These are phyloP conservation scores for Pseudorectes ferrugineus DNA, from an alignment of 2,113 vertebrate species.

Conservation along the genomic window DNA sequence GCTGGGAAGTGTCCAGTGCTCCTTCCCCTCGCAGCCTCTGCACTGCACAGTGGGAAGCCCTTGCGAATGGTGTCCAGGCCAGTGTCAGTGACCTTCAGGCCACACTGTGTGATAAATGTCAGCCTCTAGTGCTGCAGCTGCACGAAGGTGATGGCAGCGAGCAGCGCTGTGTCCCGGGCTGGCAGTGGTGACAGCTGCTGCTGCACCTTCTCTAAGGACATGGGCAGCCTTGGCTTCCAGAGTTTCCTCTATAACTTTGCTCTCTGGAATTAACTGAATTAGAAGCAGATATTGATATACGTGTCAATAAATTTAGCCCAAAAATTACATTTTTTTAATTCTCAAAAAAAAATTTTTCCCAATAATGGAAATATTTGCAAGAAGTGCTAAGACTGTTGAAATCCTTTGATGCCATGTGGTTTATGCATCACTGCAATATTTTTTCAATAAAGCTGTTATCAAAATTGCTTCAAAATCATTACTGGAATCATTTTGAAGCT, in stretches of 20 bases:
- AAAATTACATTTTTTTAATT: not conserved
- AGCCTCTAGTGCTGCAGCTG: not conserved
- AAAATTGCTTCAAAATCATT: constrained; percentile 14
- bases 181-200: not conserved
- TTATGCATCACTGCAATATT: not conserved
- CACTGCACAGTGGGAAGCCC: rapidly evolving
- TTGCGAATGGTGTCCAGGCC: not conserved
- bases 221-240: not conserved
- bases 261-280: not conserved
- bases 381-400: not conserved
- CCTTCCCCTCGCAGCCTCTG: not conserved
- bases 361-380: not conserved
- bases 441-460: not conserved
- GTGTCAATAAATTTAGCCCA: not conserved
- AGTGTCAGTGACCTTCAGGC: not conserved
- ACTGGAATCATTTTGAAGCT: not conserved
- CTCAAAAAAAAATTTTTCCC: not conserved
- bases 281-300: not conserved
- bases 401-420: not conserved
- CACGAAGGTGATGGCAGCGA: rapidly evolving
- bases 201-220: not conserved
- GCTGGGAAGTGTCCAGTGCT: rapidly evolving
- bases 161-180: rapidly evolving
- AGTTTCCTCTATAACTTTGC: not conserved
- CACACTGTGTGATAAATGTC: rapidly evolving